A percentile compares a stretch with the other conserved stretches of the same genome.
phyloP scores from a whole-genome alignment of 2,113 vertebrate species.

The Tor tambroides region DNA sequence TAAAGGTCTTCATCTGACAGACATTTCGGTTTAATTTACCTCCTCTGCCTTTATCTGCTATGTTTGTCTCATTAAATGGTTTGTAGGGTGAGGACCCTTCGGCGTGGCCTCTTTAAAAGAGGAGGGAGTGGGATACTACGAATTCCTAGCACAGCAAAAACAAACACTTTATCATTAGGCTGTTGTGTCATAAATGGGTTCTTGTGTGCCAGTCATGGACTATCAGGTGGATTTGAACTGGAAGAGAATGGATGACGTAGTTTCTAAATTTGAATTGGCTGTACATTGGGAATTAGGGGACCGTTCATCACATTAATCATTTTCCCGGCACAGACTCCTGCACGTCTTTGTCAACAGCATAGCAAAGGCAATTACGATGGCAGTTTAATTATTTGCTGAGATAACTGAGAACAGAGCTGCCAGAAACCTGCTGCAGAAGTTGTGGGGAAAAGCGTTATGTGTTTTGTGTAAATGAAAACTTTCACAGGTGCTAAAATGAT shows the following conservation, averaged over 20 bases:
- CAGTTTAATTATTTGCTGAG: conserved; percentile 45
- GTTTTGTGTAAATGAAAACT: not conserved
- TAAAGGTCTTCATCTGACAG: conserved; percentile 22
- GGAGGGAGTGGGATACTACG: not conserved
- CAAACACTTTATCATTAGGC: conserved; percentile 30
- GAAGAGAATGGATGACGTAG: conserved; percentile 20
- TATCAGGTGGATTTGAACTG: conserved; percentile 12
- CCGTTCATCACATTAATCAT: conserved; percentile 42
- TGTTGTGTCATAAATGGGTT: conserved; percentile 4
- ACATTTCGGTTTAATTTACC: conserved; percentile 28
- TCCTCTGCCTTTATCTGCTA: not conserved
- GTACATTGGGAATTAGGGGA: conserved; percentile 45
- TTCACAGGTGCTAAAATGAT: conserved; percentile 9
- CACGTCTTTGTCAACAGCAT: conserved; percentile 35
- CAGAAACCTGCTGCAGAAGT: not conserved
- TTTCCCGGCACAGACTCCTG: conserved; percentile 22
- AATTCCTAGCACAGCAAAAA: not conserved
- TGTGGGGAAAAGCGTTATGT: not conserved
- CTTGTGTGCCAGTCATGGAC: conserved; percentile 10
- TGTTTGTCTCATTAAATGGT: conserved; percentile 18
- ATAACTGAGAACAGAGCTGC: conserved; percentile 9
- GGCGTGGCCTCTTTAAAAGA: no score
- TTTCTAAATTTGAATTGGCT: conserved; percentile 36
- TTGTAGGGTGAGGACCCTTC: not conserved
- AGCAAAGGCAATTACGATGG: conserved; percentile 23